Percentiles rank a stretch among this genome's conserved stretches.
phyloP scores from a whole-genome alignment of 2,113 vertebrate species.

The Chionodraco myersi region DNA sequence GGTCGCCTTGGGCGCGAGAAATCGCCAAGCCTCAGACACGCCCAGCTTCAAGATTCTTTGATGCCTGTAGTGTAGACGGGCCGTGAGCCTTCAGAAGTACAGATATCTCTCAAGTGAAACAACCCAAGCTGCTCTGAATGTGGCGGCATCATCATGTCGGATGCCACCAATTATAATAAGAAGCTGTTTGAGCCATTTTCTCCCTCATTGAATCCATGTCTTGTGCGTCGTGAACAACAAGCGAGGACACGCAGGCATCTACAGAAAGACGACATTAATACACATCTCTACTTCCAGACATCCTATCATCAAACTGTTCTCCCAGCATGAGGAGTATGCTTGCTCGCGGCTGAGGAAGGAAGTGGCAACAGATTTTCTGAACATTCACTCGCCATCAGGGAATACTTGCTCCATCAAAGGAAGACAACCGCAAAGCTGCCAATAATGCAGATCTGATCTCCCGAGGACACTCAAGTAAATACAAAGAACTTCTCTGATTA shows the following conservation, averaged over 20 bases:
- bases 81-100: background rate
- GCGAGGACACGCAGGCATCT: background rate
- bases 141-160: background rate
- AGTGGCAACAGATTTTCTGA: background rate
- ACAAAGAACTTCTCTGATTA: too few species aligned
- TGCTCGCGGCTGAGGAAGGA: background rate
- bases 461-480: too few species aligned
- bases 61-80: too few species aligned
- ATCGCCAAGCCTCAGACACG: too few species aligned
- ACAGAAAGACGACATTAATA: background rate
- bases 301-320: background rate
- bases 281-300: too few species aligned
- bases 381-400: background rate
- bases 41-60: too few species aligned
- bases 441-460: background rate
- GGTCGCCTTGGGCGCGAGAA: too few species aligned
- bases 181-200: background rate
- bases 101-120: background rate
- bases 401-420: background rate
- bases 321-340: background rate
- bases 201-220: background rate
- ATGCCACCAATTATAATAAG: background rate
- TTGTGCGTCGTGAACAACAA: background rate
- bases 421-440: background rate
- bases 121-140: background rate